These are phyloP conservation scores for Myotis davidii DNA, from an alignment of 2,113 vertebrate species.

Conservation along the genomic window DNA sequence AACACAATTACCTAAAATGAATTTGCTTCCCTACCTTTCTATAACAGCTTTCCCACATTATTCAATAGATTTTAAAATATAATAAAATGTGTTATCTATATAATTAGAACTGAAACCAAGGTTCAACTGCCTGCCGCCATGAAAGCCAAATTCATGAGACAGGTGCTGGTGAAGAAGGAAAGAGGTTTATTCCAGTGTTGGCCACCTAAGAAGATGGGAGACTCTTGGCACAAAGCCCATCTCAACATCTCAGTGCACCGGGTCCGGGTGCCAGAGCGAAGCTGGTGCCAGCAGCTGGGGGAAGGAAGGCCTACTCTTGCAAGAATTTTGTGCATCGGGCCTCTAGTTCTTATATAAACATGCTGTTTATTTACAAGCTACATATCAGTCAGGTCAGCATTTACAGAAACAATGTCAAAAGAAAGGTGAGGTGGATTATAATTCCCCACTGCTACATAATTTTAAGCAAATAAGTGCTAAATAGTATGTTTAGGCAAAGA, in stretches of 20 bases:
- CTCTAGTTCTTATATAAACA: neutral
- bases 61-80: neutral
- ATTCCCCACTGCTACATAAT: neutral
- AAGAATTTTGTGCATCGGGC: too few relatives aligned
- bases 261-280: too few relatives aligned
- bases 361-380: neutral
- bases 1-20: neutral
- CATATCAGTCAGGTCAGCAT: neutral
- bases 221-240: neutral
- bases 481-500: constrained; percentile 4
- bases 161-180: neutral
- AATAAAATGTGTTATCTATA: neutral
- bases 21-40: neutral
- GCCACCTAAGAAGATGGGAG: neutral
- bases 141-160: neutral
- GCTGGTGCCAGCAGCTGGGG: too few relatives aligned
- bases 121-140: neutral
- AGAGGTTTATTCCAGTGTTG: neutral
- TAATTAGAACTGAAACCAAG: neutral
- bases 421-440: neutral
- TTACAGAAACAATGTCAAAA: neutral
- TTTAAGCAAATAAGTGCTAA: neutral
- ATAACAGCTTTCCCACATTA: neutral
- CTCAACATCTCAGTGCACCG: neutral
- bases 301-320: too few relatives aligned